These are phyloP conservation scores for Drosophila funebris DNA, from an alignment of 1,140 invertebrate genomes.

Conservation along the genomic window DNA sequence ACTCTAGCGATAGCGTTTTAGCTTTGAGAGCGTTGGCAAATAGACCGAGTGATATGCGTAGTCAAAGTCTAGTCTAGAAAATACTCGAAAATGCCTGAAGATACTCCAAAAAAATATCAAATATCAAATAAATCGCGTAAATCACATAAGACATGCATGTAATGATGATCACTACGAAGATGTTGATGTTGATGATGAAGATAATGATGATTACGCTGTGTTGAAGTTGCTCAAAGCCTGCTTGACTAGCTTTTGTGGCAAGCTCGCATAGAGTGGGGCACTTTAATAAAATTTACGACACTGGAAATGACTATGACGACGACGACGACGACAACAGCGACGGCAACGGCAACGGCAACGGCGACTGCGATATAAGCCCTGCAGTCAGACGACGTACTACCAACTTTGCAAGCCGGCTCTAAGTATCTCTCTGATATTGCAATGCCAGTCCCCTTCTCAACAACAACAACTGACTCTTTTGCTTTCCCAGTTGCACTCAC, in stretches of 20 bases:
- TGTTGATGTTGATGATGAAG: neutral
- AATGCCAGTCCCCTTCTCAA: conserved; percentile 16
- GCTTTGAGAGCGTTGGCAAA: conserved; percentile 20
- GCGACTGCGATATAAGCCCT: conserved; percentile 52
- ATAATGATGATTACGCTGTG: conserved; percentile 51
- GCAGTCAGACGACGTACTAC: conserved; percentile 49
- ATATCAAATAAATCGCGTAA: neutral
- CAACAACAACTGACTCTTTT: neutral
- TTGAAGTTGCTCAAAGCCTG: conserved; percentile 43
- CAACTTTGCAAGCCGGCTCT: conserved; percentile 48
- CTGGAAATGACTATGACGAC: conserved; percentile 59
- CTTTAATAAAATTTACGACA: conserved; percentile 81
- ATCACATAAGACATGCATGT: conserved; percentile 42
- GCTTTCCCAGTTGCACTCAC: conserved; percentile 6
- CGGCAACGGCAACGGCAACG: neutral
- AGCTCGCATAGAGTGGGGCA: conserved; percentile 37
- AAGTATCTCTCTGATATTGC: conserved; percentile 57
- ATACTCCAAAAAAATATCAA: neutral
- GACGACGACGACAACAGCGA: neutral
- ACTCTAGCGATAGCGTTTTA: conserved; percentile 38
- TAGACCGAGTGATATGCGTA: neutral
- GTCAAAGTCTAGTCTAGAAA: neutral
- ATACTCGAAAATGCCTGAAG: neutral
- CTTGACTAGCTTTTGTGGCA: conserved; percentile 45
- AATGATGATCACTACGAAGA: neutral